phyloP scores from a whole-genome alignment of 2,888 invertebrate genomes.

The Ptychoptera contaminata region DNA sequence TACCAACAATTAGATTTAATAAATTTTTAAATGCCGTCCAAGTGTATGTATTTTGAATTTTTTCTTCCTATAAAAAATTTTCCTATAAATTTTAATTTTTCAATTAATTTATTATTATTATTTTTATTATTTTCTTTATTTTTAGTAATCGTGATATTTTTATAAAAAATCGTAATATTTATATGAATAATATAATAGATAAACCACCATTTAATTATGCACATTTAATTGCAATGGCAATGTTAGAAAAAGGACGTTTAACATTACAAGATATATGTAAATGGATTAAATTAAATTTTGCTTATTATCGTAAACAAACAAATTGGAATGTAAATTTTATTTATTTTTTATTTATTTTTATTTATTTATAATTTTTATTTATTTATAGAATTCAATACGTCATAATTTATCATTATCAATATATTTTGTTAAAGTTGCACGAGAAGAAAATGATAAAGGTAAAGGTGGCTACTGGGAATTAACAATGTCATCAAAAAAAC shows the following conservation, averaged over 20 bases:
- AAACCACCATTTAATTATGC: constrained; percentile 31
- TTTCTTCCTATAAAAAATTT: not conserved
- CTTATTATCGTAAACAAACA: constrained; percentile 26
- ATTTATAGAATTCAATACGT: constrained; percentile 26
- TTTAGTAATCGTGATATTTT: constrained; percentile 21
- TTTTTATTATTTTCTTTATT: not conserved
- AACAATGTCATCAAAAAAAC: constrained; percentile 26
- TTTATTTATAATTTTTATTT: not conserved
- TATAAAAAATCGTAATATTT: constrained; percentile 19
- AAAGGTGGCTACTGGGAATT: constrained; percentile 31
- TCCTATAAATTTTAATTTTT: not conserved
- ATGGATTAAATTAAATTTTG: constrained; percentile 29
- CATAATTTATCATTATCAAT: constrained; percentile 29
- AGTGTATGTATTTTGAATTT: constrained; percentile 17
- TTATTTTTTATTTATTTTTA: not conserved
- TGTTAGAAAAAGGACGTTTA: constrained; percentile 26
- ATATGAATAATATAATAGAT: constrained; percentile 20
- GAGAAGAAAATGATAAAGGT: constrained; percentile 28
- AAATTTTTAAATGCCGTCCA: constrained; percentile 26
- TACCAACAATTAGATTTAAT: constrained; percentile 23
- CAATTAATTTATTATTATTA: not conserved
- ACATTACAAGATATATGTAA: constrained; percentile 28
- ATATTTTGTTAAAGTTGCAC: constrained; percentile 28
- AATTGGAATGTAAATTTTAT: constrained; percentile 28
- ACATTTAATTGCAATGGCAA: constrained; percentile 31